These are phyloP conservation scores for Teinopalpus imperialis DNA, from an alignment of 2,888 invertebrate species.

Conservation along the genomic window DNA sequence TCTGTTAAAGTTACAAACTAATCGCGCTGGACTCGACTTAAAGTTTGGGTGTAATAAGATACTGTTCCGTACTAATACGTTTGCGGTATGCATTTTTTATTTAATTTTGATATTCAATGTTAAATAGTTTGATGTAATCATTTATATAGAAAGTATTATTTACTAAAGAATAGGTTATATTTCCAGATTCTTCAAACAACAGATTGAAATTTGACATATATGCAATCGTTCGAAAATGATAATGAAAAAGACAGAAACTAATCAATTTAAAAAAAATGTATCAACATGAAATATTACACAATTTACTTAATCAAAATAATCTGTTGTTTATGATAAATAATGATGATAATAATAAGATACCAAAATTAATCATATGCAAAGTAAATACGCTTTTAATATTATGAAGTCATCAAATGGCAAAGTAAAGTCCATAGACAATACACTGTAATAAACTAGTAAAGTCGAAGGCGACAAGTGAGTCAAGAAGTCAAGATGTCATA, in stretches of 20 bases:
- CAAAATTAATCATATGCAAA: too few relatives aligned
- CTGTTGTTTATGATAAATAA: too few relatives aligned
- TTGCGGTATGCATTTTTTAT: conserved; percentile 65
- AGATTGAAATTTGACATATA: conserved; percentile 27
- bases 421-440: too few relatives aligned
- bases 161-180: conserved; percentile 57
- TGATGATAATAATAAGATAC: too few relatives aligned
- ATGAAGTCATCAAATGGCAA: too few relatives aligned
- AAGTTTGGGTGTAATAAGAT: conserved; percentile 55
- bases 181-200: conserved; percentile 65
- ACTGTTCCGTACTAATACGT: conserved; percentile 57
- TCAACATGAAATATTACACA: too few relatives aligned
- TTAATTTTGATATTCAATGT: conserved; percentile 22
- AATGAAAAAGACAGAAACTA: too few relatives aligned
- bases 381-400: too few relatives aligned
- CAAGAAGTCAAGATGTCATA: conserved; percentile 17
- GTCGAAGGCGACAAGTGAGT: too few relatives aligned
- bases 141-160: conserved; percentile 41
- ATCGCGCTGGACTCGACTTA: conserved; percentile 45
- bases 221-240: conserved; percentile 8
- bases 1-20: conserved; percentile 62
- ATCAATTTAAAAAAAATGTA: too few relatives aligned
- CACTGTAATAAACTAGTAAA: too few relatives aligned
- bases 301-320: too few relatives aligned
- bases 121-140: conserved; percentile 39